A percentile compares a stretch with the other conserved stretches of the same genome.
Evolutionary conservation across 1,140 invertebrate species (phyloP).

Genomic region (Aethina tumida): DNA sequence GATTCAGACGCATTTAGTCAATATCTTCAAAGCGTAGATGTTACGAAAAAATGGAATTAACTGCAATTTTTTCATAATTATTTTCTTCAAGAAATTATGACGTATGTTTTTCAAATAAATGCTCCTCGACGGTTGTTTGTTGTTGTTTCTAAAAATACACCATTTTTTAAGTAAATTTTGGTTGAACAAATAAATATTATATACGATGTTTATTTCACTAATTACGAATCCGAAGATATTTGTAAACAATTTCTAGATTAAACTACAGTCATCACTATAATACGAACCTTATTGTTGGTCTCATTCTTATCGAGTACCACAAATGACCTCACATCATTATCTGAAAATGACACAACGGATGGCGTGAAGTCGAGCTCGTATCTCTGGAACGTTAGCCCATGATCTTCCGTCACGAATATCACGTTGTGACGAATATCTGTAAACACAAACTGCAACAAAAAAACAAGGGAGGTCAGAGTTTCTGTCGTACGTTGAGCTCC

Average conservation of each 20-base stretch:
- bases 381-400: conserved; percentile 53
- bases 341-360: conserved; percentile 64
- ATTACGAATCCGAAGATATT: neutral
- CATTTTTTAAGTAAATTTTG: no score
- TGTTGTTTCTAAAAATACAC: no score
- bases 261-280: neutral
- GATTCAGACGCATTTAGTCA: no score
- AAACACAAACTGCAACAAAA: conserved; percentile 66
- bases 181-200: no score
- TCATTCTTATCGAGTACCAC: conserved; percentile 66
- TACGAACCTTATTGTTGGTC: conserved; percentile 51
- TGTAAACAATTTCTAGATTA: neutral
- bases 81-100: no score
- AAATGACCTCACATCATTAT: conserved; percentile 48
- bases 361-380: conserved; percentile 61
- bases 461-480: neutral
- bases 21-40: no score
- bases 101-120: no score
- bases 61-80: no score
- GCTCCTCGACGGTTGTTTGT: no score
- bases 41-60: no score
- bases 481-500: neutral
- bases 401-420: conserved; percentile 66
- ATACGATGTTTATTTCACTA: no score
- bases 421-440: conserved; percentile 67